These are phyloP conservation scores for Papilio xuthus DNA, from an alignment of 1,140 invertebrate species.

Conservation along the genomic window DNA sequence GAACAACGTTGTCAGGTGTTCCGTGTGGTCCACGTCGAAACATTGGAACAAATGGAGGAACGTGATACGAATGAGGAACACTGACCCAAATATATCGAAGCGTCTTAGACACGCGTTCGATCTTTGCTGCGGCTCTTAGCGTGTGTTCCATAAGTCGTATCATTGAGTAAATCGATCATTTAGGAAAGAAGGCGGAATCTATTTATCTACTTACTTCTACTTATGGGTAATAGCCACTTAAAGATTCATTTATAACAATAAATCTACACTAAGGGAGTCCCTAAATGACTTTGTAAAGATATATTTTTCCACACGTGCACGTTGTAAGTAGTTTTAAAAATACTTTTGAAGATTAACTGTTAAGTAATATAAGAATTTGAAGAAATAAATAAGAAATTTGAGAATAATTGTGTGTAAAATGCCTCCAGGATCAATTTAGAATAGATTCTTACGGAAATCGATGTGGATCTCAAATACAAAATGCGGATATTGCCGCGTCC, in stretches of 20 bases:
- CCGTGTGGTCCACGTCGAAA: constrained; percentile 51
- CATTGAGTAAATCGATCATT: not conserved
- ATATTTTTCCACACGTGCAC: too few relatives aligned
- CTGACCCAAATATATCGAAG: constrained; percentile 46
- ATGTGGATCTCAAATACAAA: constrained; percentile 30
- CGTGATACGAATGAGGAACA: constrained; percentile 57
- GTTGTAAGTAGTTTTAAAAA: too few relatives aligned
- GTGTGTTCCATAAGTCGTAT: not conserved
- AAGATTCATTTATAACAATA: too few relatives aligned
- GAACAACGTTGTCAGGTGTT: constrained; percentile 66
- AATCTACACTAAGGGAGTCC: too few relatives aligned
- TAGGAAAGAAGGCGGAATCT: not conserved
- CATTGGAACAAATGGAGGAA: constrained; percentile 71
- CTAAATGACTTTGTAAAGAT: too few relatives aligned
- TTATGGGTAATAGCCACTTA: too few relatives aligned
- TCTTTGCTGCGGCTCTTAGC: not conserved
- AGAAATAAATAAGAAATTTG: not conserved
- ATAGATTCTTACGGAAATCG: constrained; percentile 13
- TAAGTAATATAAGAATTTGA: too few relatives aligned
- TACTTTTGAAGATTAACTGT: too few relatives aligned
- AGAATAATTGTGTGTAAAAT: not conserved
- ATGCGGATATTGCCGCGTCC: constrained; percentile 46
- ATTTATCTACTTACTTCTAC: not conserved
- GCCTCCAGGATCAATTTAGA: not conserved
- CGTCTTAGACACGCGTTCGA: constrained; percentile 22